Base-by-base conservation (phyloP, 2,888 invertebrate species). In the Drosophila buzzatii region DNA sequence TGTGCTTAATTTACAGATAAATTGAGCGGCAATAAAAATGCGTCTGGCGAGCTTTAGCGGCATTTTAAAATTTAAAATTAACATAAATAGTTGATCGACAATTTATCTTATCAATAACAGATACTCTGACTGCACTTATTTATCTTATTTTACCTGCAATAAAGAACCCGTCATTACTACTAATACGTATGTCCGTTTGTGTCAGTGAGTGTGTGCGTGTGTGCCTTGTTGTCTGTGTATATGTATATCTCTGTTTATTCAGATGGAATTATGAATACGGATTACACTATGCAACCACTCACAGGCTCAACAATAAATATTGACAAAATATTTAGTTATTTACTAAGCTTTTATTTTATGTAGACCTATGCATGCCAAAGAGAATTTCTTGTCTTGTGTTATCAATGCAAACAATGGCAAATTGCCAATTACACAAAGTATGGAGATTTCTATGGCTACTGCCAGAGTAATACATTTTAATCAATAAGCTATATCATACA, bases 71-170 rank as follows among this genome's bases (percentile, higher is more conserved):
- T 42, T n/a, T 39, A 16, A 71, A 70, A 80, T 85, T 73, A 78
- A 63, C 73, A 85, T 75, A 82, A 83, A 80, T 71, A 82, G 73
- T 71, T 70, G 67, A 75, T 65, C 35, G 18, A 53, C 52, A 62
- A 75, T 74, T 82, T 65, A 57, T 69, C 71, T 60, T 71, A 80
- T 75, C 77, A 85, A 85, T 80, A 71, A 82, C 70, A 70, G 37
- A 80, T 59, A 44, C 59, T 23, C 56, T 8, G 49, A 23, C 23
- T 10, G 27, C 33, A 66, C 45, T 35, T 49, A 57, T 59, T 52
- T 49, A 57, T 45, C 57, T 35, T n/a, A 2, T 18, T 31, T 14
- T 31, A 53, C 2, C 47, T 51, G n/a, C 51, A 58, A 61, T 64
- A 66, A 56, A 58, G 51, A 61, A 70, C 73, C 59, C 60, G 70